These are phyloP conservation scores for Chaetura pelagica DNA, from an alignment of 2,113 vertebrate genomes.

Conservation along the genomic window DNA sequence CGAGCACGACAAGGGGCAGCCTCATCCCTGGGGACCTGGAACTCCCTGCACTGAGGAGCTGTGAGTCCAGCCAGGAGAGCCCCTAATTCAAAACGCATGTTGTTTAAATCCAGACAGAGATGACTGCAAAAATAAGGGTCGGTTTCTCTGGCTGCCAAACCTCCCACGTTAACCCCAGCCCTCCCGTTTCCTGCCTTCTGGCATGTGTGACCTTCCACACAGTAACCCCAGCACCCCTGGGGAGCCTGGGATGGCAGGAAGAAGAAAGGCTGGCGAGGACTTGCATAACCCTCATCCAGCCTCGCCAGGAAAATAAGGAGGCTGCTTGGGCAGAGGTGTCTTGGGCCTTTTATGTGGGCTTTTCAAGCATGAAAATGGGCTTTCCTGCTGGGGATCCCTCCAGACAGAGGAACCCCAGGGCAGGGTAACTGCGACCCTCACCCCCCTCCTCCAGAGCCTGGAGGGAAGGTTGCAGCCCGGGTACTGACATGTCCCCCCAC, in stretches of 20 bases:
- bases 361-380: too few species aligned
- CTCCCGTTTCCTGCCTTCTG: conserved; percentile 44
- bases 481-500: rapidly evolving
- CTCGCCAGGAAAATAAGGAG: neutral
- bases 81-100: neutral
- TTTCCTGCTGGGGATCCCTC: too few species aligned
- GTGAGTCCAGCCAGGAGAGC: neutral
- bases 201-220: conserved; percentile 24
- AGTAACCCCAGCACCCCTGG: neutral
- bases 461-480: rapidly evolving
- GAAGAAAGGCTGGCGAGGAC: conserved; percentile 1
- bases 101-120: neutral
- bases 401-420: neutral
- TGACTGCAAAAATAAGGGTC: conserved; percentile 26
- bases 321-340: neutral
- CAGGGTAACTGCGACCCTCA: neutral
- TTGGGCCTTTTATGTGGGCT: neutral
- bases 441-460: neutral
- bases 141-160: neutral
- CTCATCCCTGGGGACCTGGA: neutral
- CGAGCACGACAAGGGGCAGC: neutral
- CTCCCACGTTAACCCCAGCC: conserved; percentile 3
- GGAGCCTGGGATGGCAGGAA: neutral
- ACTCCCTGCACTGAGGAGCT: neutral
- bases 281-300: neutral